Conservation (phyloP, 2,113 vertebrate genomes). For the Stigmatopora argus region DNA sequence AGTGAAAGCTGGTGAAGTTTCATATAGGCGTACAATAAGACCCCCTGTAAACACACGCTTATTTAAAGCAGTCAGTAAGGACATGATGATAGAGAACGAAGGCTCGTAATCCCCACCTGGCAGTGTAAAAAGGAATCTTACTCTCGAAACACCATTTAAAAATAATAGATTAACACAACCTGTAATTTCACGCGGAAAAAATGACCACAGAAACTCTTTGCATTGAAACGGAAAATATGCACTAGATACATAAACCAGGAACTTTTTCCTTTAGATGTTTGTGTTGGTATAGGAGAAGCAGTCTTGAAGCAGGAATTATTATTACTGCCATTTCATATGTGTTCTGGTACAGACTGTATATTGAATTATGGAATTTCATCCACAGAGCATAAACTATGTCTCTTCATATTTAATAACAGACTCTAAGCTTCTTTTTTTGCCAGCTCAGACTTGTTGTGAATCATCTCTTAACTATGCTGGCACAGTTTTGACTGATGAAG, state of each 20-base stretch:
- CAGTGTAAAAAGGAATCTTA: slow-evolving; percentile 20
- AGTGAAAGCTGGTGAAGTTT: background rate
- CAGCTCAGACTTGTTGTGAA: slow-evolving; percentile 1
- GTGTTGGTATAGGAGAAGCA: slow-evolving; percentile 13
- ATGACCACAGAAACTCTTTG: slow-evolving; percentile 19
- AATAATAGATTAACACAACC: slow-evolving; percentile 31
- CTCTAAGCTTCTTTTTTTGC: background rate
- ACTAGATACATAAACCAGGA: slow-evolving; percentile 41
- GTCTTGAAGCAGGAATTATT: slow-evolving; percentile 1
- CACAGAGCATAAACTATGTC: background rate
- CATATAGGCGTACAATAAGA: background rate
- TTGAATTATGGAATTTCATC: background rate
- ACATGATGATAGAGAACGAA: background rate
- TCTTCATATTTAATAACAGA: background rate
- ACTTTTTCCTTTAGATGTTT: background rate
- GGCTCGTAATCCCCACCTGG: slow-evolving; percentile 57
- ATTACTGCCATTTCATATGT: slow-evolving; percentile 7
- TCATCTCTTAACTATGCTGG: background rate
- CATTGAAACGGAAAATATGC: slow-evolving; percentile 31
- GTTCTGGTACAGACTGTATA: slow-evolving; percentile 1
- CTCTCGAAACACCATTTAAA: slow-evolving; percentile 54
- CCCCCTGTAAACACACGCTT: background rate
- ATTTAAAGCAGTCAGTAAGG: slow-evolving; percentile 2
- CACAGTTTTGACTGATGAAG: background rate
- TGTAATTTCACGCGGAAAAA: slow-evolving; percentile 8